Conservation (phyloP, 2,797 vertebrate species). For the Dendrocincla tyrannina region DNA sequence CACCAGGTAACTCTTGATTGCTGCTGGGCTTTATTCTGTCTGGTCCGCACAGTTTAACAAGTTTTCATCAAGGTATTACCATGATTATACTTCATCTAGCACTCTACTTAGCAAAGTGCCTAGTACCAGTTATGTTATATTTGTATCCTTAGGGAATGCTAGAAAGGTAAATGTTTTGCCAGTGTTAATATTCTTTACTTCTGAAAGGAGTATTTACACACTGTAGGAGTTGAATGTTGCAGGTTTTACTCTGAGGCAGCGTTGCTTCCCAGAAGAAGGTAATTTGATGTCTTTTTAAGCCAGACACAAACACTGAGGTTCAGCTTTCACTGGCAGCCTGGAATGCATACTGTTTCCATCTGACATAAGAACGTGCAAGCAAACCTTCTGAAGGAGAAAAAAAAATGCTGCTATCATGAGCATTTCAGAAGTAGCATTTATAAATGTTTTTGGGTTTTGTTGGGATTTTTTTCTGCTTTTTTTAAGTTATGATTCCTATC, state of each 20-base stretch:
- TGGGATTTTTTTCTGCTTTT: neutral
- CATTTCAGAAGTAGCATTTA: neutral
- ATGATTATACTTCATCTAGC: neutral
- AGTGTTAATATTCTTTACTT: neutral
- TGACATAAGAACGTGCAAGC: neutral
- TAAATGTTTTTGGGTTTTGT: neutral
- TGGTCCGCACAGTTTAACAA: neutral
- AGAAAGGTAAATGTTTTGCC: neutral
- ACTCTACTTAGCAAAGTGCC: neutral
- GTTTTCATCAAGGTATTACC: neutral
- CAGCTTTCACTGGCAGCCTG: neutral
- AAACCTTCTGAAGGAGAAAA: neutral
- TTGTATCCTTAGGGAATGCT: neutral
- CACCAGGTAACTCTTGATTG: neutral
- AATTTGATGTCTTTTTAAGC: neutral
- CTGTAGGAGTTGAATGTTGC: neutral
- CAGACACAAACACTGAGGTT: neutral
- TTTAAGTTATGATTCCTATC: neutral
- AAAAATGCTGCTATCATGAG: neutral
- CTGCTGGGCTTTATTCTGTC: neutral
- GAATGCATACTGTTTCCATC: neutral
- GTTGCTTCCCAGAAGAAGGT: neutral
- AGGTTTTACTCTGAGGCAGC: neutral
- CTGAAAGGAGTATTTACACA: neutral
- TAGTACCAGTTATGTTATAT: neutral